Evolutionary conservation across 2,797 vertebrate species (phyloP).

Genomic region (Erethizon dorsatum): DNA sequence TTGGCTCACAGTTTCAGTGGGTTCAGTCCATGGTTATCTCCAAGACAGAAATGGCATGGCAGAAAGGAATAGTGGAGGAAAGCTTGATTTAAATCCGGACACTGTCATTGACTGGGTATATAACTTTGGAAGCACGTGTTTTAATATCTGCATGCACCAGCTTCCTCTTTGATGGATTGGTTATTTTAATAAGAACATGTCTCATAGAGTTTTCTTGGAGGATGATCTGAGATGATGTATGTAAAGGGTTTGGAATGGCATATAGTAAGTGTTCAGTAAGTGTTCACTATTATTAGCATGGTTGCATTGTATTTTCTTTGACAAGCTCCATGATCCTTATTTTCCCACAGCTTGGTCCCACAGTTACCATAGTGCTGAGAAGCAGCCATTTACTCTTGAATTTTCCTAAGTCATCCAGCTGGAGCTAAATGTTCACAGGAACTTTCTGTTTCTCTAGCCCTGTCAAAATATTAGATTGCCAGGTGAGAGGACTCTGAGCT

Average conservation of each 20-base stretch:
- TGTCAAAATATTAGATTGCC: neutral
- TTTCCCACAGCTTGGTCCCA: neutral
- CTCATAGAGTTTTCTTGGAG: neutral
- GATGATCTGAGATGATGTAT: neutral
- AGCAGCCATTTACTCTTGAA: neutral
- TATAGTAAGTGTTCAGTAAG: neutral
- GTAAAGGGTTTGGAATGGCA: neutral
- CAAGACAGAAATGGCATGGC: too few relatives aligned
- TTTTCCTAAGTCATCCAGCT: neutral
- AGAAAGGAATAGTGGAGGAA: neutral
- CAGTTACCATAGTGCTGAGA: neutral
- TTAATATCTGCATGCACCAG: neutral
- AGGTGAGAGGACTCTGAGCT: neutral
- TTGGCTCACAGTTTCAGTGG: neutral
- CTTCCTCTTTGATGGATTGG: neutral
- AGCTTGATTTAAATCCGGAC: neutral
- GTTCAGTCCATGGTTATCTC: neutral
- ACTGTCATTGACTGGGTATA: neutral
- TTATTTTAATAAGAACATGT: neutral
- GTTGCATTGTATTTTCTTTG: constrained; percentile 39
- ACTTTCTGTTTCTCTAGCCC: constrained; percentile 19
- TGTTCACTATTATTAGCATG: neutral
- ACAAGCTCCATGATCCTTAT: neutral
- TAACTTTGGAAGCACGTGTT: constrained; percentile 39
- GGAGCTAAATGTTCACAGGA: neutral